Evolutionary conservation across 2,888 invertebrate species (phyloP), one percentile per base, ranked within the genome.

Genomic region (Oscheius sp.): DNA sequence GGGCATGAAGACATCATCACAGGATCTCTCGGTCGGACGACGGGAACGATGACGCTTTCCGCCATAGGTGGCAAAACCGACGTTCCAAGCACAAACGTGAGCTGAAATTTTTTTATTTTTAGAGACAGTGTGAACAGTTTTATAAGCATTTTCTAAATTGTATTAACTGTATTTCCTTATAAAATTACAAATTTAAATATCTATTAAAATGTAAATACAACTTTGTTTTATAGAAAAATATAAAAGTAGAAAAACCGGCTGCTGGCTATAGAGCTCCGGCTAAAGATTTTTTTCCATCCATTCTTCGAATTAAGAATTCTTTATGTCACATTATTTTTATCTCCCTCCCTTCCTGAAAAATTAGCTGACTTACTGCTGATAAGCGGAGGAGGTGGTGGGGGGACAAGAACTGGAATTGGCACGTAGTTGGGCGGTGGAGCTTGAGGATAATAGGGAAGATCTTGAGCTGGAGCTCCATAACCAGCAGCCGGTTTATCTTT

Each of bases 1-100:
- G n/a, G 54, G 54, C 59, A 59, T 47, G 62, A 28, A 62, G 22
- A 62, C 62, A 22, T 62, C 62, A 20, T 62, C 62, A 24, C 62
- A 62, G 47, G 32, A 32, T 1, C 45, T 6, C 12, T 62, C 62
- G n/a, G 26, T 47, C 5, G 62, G 62, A 14, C 32, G 62, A 14
- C 62, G 62, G 26, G 20, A 14, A 22, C 62, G 44, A 45, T 47
- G 17, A 5, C 30, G 14, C 24, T 49, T 62, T 9, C 62, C 62
- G 28, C 62, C 62, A 33, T 62, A 62, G 22, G 33, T 49, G 14
- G 30, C 47, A 24, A 32, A 62, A 14, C 62, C 62, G 24, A 62
- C 62, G 32, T 62, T 36, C 30, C 22, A 20, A 12, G 28, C 30
- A 24, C 62, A 62, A n/a, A 62, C 20, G 22, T 62, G 49, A 8